Evolutionary conservation across 2,888 invertebrate genomes (phyloP), one percentile per base, ranked within the genome.

Genomic region (Antheraea assamensis): DNA sequence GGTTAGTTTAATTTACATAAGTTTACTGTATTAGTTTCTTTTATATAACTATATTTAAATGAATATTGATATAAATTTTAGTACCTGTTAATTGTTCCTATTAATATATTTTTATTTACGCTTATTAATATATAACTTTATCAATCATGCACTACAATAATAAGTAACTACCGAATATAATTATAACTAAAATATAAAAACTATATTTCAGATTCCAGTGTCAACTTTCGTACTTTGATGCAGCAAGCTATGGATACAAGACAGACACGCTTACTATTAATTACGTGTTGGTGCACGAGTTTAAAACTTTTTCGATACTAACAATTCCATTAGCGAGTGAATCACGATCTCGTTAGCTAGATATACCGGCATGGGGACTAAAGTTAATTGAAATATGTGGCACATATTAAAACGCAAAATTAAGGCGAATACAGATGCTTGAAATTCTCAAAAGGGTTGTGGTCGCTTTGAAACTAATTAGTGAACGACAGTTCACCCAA

Each of bases 171-270:
- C 35, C 15, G 21, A 64, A 68, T 1, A 68, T 17, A 2, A 30
- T 68, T 68, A 35, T 30, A 27, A 13, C 7, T 27, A 58, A 58
- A 70, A 70, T 42, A 86, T 85, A 83, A 87, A 83, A 88, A 85
- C 83, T 85, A 81, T 84, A n/a, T 21, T 31, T 55, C 19, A 30
- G 24, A 17, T 55, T 19, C 31, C 27, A 42, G 21, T 70, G 64
- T 73, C 68, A 83, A 83, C 81, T 80, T 78, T 81, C 79, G 88
- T 87, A 90, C 84, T 90, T 93, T 93, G 94, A 94, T 94, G 94
- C 94, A 94, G 94, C 94, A 94, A 94, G 93, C 94, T 90, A 88
- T 88, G 90, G 94, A 93, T 89, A 89, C 92, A 92, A 93, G 89
- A 88, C 90, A 92, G 92, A 89, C 91, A n/a, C 4, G 13, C 13